phyloP scores from a whole-genome alignment of 2,113 vertebrate species.

The Peucedramus taeniatus region DNA sequence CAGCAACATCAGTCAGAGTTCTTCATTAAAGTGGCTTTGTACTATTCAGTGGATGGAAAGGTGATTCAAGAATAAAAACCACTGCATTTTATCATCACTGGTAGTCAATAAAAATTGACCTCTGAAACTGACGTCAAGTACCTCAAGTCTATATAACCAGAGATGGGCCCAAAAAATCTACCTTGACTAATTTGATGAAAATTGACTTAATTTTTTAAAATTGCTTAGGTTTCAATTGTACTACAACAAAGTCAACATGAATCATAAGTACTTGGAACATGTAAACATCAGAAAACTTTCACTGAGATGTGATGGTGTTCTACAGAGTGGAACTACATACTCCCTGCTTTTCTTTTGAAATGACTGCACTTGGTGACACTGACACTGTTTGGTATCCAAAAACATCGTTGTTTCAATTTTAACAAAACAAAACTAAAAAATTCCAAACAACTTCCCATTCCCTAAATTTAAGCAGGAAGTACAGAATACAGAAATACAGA shows the following conservation, averaged over 20 bases:
- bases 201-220: rapidly evolving
- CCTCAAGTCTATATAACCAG: neutral
- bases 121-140: neutral
- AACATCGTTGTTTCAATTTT: neutral
- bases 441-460: rapidly evolving
- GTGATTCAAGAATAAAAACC: neutral
- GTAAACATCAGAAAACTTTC: neutral
- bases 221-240: neutral
- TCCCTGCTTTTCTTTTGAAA: neutral
- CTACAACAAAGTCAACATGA: neutral
- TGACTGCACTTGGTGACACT: neutral
- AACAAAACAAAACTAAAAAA: neutral
- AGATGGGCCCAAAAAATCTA: neutral
- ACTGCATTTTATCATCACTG: neutral
- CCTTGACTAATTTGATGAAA: neutral
- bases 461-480: neutral
- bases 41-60: neutral
- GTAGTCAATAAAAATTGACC: neutral
- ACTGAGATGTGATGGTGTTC: neutral
- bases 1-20: neutral
- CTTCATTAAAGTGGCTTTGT: neutral
- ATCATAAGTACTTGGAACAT: neutral
- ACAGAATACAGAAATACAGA: neutral
- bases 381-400: neutral
- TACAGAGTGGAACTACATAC: neutral